Conservation (phyloP, 2,113 vertebrate genomes). For the Brachypteracias leptosomus region DNA sequence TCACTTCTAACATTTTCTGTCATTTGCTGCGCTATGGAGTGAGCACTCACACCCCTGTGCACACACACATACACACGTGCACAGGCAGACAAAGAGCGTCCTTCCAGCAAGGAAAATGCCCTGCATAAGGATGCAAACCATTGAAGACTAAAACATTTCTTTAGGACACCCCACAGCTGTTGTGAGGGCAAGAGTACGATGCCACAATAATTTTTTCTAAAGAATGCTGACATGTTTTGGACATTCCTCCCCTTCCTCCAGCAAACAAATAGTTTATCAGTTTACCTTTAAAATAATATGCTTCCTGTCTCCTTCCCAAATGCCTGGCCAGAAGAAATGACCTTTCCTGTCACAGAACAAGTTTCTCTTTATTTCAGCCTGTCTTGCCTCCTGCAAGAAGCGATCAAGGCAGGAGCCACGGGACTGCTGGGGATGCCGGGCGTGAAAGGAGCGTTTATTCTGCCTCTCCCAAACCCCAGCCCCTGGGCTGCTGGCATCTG, state of each 20-base stretch:
- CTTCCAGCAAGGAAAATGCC: not conserved
- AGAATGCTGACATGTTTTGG: not conserved
- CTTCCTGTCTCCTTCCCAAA: slow-evolving; percentile 51
- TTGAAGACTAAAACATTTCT: not conserved
- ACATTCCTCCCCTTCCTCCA: slow-evolving; percentile 16
- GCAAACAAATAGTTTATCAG: slow-evolving; percentile 48
- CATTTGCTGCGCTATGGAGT: fast-evolving
- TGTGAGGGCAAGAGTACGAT: not conserved
- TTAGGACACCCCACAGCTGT: not conserved
- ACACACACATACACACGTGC: fast-evolving
- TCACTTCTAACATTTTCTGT: not conserved
- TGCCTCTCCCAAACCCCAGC: not conserved
- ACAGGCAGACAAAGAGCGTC: not conserved
- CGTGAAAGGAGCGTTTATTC: slow-evolving; percentile 51
- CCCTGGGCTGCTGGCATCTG: not conserved
- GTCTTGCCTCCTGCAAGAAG: slow-evolving; percentile 18
- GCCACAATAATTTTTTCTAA: not conserved
- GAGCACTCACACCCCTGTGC: fast-evolving
- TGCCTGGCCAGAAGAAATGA: slow-evolving; percentile 37
- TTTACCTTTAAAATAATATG: slow-evolving; percentile 63
- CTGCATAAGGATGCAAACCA: not conserved
- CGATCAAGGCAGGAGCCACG: fast-evolving
- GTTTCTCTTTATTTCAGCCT: slow-evolving; percentile 42
- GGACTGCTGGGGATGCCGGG: not conserved
- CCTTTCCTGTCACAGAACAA: slow-evolving; percentile 33